These are phyloP conservation scores for Antechinus flavipes DNA, from an alignment of 2,113 vertebrate species.

Conservation along the genomic window DNA sequence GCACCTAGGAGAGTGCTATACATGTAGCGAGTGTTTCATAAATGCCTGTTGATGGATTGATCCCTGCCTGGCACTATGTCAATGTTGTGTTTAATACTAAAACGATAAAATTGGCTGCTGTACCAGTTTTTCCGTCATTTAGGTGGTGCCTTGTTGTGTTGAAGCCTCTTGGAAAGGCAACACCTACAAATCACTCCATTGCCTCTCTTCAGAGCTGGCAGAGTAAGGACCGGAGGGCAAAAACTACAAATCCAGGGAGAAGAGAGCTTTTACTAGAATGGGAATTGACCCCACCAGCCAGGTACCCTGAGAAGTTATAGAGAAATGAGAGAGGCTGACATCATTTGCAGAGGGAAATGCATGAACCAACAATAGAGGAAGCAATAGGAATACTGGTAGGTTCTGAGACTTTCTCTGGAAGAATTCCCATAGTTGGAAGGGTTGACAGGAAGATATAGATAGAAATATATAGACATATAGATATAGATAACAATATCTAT, in stretches of 20 bases:
- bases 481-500: too few species aligned
- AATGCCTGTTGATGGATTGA: not conserved
- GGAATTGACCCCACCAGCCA: not conserved
- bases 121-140: not conserved
- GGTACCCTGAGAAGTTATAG: not conserved
- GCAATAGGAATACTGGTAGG: not conserved
- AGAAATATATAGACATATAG: too few species aligned
- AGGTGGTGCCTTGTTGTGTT: constrained; percentile 18
- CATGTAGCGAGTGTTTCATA: not conserved
- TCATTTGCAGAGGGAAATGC: not conserved
- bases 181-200: not conserved
- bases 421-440: not conserved
- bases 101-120: not conserved
- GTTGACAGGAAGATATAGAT: not conserved
- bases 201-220: not conserved
- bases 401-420: not conserved
- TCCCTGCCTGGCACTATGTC: not conserved
- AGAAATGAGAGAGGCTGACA: not conserved
- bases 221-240: not conserved
- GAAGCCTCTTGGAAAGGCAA: not conserved
- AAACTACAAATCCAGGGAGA: not conserved
- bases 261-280: not conserved
- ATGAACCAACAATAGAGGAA: not conserved
- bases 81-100: not conserved
- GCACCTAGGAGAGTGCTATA: not conserved